These are phyloP conservation scores for roundworm (Caenorhabditis elegans) DNA, from an alignment of 1,140 invertebrate species.

Conservation along the genomic window DNA sequence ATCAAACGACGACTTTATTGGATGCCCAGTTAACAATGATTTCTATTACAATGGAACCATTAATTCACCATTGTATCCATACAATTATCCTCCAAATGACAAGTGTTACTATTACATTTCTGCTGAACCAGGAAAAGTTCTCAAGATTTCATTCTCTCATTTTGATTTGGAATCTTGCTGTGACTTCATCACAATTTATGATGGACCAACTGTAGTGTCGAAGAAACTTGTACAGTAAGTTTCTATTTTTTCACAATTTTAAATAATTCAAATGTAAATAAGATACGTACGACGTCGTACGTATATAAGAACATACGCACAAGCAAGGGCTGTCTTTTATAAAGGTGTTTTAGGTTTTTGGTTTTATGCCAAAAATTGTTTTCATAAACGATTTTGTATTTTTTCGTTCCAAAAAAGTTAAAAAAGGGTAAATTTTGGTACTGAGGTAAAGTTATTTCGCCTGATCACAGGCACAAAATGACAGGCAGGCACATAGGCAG, in stretches of 20 bases:
- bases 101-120: conserved; percentile 46
- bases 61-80: conserved; percentile 42
- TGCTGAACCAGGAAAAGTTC: conserved; percentile 38
- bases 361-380: no score
- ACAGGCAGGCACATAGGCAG: no score
- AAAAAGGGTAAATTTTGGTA: no score
- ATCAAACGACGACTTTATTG: conserved; percentile 33
- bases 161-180: conserved; percentile 46
- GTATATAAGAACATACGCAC: no score
- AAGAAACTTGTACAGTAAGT: conserved; percentile 11
- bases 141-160: conserved; percentile 33
- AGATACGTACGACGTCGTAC: no score
- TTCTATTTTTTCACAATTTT: not conserved
- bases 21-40: conserved; percentile 43
- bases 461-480: no score
- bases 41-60: conserved; percentile 48
- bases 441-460: no score
- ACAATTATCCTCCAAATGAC: conserved; percentile 45
- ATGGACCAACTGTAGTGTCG: conserved; percentile 2
- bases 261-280: no score
- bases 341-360: no score
- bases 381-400: no score
- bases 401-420: no score
- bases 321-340: no score
- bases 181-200: conserved; percentile 48